Base-by-base conservation (phyloP, 2,113 vertebrate species). In the Protobothrops flavoviridis region DNA sequence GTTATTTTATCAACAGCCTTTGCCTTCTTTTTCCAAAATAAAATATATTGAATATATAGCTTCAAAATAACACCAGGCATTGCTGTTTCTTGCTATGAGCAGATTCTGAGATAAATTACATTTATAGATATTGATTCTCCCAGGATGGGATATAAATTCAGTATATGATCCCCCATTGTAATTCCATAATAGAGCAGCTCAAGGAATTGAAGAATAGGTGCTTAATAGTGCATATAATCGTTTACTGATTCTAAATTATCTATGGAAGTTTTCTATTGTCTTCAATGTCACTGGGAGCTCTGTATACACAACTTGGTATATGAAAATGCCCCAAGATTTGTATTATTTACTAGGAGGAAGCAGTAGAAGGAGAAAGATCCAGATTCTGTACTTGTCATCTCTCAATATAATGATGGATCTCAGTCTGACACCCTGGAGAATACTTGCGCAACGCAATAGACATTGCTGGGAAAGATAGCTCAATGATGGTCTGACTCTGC, bases 161-260 rank as follows among this genome's bases (percentile, higher is more conserved):
- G 48, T 59, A 20, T 43, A 74, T 11, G 94, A 91, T 59, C 24
- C 23, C 23, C 29, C 69, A 6, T 52, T 45, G 57, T 33, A 55
- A 17, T 33, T 55, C 48, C 29, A 52, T 89, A 26, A 89, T 15
- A 48, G 24, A 10, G 3, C 13, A 55, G 33, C 4, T 10, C 48
- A 59, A 55, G 17, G 90, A 59, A 3, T 24, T 61, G 81, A 45
- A 89, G 88, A 13, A 10, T 87, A 56, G 1, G 52, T 0, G 92
- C 43, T 92, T 94, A 92, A 56, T 45, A 89, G 95, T 91, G 17
- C 39, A 92, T 43, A 85, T 20, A 20, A 15, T 50, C 61, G 26
- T 24, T 20, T 21, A 87, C 6, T 43, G 87, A 29, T n/a, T 74
- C 23, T 89, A 87, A 33, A 39, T 21, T 13, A 53, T 33, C 52